Base-by-base conservation (phyloP, 64 coral and sea anemone genomes). In the Stichodactyla helianthus region DNA sequence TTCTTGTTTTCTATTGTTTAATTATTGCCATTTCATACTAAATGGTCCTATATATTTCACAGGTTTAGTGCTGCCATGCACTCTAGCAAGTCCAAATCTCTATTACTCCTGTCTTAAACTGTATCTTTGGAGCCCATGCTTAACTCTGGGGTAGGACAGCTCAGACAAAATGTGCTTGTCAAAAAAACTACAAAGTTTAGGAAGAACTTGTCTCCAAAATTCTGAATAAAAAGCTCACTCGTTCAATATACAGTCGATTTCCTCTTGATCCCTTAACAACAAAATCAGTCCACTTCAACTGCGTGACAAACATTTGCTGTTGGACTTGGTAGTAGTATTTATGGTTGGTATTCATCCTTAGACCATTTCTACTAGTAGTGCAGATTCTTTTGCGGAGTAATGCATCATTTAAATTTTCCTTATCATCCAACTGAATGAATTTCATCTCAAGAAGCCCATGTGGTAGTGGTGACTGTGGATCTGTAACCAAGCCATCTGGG, bases 211-310 rank as follows among this genome's bases (percentile, higher is more conserved):
- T 0, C 63, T 19, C 77, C 87, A 91, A 87, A 87, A 83, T 10
- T 82, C 85, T 53, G 84, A 71, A 56, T 87, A 20, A 86, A 86
- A 86, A 91, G 54, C 59, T 59, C 52, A 91, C 83, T 91, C 89
- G 55, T 51, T 91, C 89, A 86, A 91, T 63, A 27, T 91, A 86
- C 53, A 86, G 70, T 25, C 44, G 18, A 51, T 55, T 26, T 58
- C 74, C 53, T 20, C 52, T 79, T n/a, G 56, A 80, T 25, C 89
- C 89, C 79, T 86, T 86, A 4, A 91, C 89, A 52, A 91, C 89
- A 91, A 91, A 91, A 52, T 91, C 83, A 52, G 89, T 91, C 89
- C 89, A 86, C 79, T 74, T 86, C 20, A 20, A 67, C 19, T 59
- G 53, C 51, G 89, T 79, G 15, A 91, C 83, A 86, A 86, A 91